Evolutionary conservation across 92 coral and sea anemone genomes (phyloP), one percentile per base, ranked within the genome.

Genomic region (Parazoanthus darwini): DNA sequence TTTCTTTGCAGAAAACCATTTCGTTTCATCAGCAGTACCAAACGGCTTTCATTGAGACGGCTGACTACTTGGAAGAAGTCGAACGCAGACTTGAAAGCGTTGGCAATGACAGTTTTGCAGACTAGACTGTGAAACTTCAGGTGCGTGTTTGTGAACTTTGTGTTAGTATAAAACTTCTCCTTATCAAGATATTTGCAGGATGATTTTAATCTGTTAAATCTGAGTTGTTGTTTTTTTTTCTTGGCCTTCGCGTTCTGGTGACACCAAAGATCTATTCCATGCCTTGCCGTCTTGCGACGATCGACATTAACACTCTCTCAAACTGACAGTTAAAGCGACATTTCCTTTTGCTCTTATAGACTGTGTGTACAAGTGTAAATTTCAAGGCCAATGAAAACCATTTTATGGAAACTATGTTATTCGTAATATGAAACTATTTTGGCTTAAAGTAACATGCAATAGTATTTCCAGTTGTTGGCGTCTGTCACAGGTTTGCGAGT

Each of bases 11-110:
- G 51, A 89, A 88, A 85, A 92, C 92, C 38, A 68, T 93, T 3
- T 93, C 94, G 7, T 95, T 90, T 74, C 98, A 89, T 90, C 73
- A 82, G 67, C 96, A 91, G 51, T 95, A 90, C 80, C 91, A 85
- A 63, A 89, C 89, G 78, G 91, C 91, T 43, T 86, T 92, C 58
- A 86, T 50, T 48, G 89, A 89, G 76, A 82, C 90, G 5, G 85
- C 85, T 26, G 50, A 86, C 8, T 89, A 75, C 76, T 39, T 92
- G 74, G 88, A 83, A 48, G 68, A 46, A 16, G 46, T 86, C 8
- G 93, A 91, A 58, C 37, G 26, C 3, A 72, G 77, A 29, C 87
- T 46, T 71, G 87, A 84, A 35, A 71, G 42, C 48, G 13, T 73
- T 22, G 43, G 68, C 20, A 46, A 14, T 26, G 79, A 71, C 6